Evolutionary conservation across 2,113 vertebrate species (phyloP), one percentile per base, ranked within the genome.

Genomic region (Anguilla japonica): DNA sequence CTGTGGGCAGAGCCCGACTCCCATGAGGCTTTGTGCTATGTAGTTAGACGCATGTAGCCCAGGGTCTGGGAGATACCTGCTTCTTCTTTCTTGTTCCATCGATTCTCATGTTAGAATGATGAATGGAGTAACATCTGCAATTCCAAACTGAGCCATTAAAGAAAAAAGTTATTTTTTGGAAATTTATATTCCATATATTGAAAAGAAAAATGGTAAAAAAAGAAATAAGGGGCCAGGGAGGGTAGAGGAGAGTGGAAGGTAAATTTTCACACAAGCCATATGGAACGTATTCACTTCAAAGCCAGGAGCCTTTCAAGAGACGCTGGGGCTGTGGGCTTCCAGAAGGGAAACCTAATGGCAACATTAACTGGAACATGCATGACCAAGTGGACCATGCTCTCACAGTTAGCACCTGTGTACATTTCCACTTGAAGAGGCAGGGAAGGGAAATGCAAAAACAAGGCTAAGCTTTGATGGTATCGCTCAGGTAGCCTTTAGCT

Each of bases 271-370:
- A 82, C 79, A 34, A 15, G n/a, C 50, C 88, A 87, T 90, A 86
- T 93, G 94, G 91, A 92, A 90, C 87, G 88, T 83, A 88, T 92
- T 93, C 82, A 82, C n/a, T 60, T 85, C 79, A 88, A 87, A 86
- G 81, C 53, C 15, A 67, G 34, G 20, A n/a, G 40, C 39, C 34
- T 82, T 34, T 14, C 81, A 82, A 41, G 41, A 9, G 18, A 82
- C 15, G 26, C 60, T 67, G 60, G 22, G 60, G 60, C 60, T 8
- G 60, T 67, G 60, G 60, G 20, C 18, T 67, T 26, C 60, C 20
- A 5, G 8, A 26, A 67, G 60, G 20, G 22, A 67, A 67, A 3
- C 5, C 85, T 85, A 90, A 87, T 57, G 89, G 83, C 83, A 86
- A 79, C 11, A 34, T 16, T 75, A 53, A 50, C 75, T 53, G 34